Base-by-base conservation (phyloP, 2,113 vertebrate genomes). In the Gymnorhina tibicen region DNA sequence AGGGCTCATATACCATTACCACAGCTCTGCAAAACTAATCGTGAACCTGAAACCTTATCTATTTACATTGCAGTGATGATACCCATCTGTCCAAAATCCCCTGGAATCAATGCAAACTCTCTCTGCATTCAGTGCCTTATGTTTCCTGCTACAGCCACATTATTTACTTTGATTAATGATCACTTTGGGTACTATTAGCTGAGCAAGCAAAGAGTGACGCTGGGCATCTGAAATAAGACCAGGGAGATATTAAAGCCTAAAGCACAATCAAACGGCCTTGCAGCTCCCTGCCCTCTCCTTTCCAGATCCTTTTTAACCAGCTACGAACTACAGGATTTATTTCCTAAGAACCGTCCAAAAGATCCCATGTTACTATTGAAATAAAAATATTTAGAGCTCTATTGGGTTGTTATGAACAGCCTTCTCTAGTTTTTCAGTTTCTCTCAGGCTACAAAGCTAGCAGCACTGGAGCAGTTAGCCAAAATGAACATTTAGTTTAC, bases 111-210 rank as follows among this genome's bases (percentile, higher is more conserved):
- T 63, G 64, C 32, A 69, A 62, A 62, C 44, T 83, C 81, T 68
- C 24, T 77, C 87, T 80, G 67, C 49, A 68, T 79, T 91, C 84
- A 53, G n/a, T 33, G 53, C 70, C 82, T 93, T 30, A 24, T 56
- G 78, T 56, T 91, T 85, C 63, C 85, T 79, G 49, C 81, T 79
- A 79, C 5, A 4, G 77, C 39, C 66, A 94, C 46, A 7, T 76
- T 89, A 69, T 85, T 95, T 92, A 76, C 77, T 93, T 79, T 85
- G 87, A 95, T 89, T 92, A 94, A 91, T 39, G 85, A 93, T 58
- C 78, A 35, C 70, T 73, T 82, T 69, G 81, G 60, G 78, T 73
- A 53, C 74, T 73, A 72, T 85, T 66, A 89, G 85, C 93, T 93
- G 94, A 87, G 87, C 49, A 91, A 92, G 86, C 83, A 85, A 89